Base-by-base conservation (phyloP, 2,113 vertebrate species). In the Epinephelus moara region DNA sequence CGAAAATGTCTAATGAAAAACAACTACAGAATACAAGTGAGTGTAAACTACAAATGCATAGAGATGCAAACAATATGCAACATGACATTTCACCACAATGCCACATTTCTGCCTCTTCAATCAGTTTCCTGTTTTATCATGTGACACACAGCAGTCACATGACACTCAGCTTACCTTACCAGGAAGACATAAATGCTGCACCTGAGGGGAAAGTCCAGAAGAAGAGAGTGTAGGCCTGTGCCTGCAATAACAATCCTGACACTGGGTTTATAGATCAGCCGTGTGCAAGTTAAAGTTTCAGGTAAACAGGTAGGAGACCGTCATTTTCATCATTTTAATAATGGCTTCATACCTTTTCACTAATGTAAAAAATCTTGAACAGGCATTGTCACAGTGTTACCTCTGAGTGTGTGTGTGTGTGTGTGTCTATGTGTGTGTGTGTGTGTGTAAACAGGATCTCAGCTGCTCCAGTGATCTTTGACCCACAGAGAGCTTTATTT, bases 101-200 rank as follows among this genome's bases (percentile, higher is more conserved):
- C 3, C 17, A 73, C 0, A 42, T 42, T 42, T 42, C 9, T 64
- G 30, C 15, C 49, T 64, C 47, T 63, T 56, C 33, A 33, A 1
- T 18, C 23, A 60, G 23, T 14, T 78, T 82, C 70, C 87, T 78
- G 68, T 23, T 81, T 63, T 3, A n/a, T 55, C 82, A 90, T 14
- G 18, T 85, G 82, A 90, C 62, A 14, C 40, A 15, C 14, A 52
- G 30, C 19, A 64, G 67, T 85, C 85, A 90, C 72, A 27, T 85
- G 85, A 73, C 18, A 13, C 25, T 49, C 9, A 50, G 21, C 1
- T 50, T 15, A 61, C 8, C 33, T 53, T 45, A 73, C 25, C 69
- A 81, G 86, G 84, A 89, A 89, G 53, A 25, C n/a, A 3, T 18
- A 4, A n/a, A 40, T 0, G 1, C 1, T 71, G 21, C 37, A 40